Evolutionary conservation across 2,113 vertebrate genomes (phyloP).

Genomic region (Apodemus speciosus): DNA sequence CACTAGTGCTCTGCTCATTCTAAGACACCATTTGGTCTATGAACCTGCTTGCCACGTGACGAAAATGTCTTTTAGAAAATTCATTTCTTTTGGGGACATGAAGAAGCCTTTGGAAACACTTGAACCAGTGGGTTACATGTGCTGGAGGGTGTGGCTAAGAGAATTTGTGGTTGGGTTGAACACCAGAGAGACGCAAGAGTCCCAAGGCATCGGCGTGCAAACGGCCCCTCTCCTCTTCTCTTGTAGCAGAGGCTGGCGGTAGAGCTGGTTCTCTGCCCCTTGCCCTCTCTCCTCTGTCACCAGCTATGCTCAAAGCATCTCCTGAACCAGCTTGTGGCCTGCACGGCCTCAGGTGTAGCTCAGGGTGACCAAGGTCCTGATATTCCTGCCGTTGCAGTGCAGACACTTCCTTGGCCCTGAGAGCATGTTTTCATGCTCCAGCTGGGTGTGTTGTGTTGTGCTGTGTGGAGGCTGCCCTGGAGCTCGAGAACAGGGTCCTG

Average conservation of each 20-base stretch:
- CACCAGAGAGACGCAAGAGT: neutral
- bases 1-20: neutral
- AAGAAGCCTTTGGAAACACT: neutral
- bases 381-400: neutral
- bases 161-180: neutral
- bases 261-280: neutral
- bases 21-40: neutral
- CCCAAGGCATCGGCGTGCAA: neutral
- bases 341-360: neutral
- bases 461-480: neutral
- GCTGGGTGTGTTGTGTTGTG: neutral
- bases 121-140: neutral
- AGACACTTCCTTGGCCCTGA: slow-evolving; percentile 16
- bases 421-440: neutral
- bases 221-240: neutral
- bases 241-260: neutral
- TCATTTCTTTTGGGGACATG: neutral
- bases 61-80: slow-evolving; percentile 27
- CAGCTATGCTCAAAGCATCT: neutral
- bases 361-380: neutral
- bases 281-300: neutral
- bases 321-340: neutral
- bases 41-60: neutral
- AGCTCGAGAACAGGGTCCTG: neutral
- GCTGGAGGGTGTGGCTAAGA: neutral